A percentile compares a stretch with the other conserved stretches of the same genome.
Evolutionary conservation across 2,113 vertebrate species (phyloP).

Genomic region (Chaenogobius annularis): DNA sequence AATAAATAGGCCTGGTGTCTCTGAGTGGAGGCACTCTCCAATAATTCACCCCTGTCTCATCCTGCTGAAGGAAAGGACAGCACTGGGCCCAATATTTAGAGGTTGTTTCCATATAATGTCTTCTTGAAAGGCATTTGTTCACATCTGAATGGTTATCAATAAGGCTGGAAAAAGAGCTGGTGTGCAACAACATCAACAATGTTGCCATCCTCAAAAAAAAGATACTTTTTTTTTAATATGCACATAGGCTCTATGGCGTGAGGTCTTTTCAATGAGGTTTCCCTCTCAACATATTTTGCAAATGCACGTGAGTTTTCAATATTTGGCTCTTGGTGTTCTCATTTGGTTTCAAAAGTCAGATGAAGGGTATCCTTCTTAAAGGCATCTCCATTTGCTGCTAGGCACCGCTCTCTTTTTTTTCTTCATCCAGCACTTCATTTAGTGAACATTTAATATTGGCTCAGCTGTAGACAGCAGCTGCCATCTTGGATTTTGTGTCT

Average conservation of each 20-base stretch:
- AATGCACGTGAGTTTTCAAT: slow-evolving; percentile 38
- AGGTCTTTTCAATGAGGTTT: slow-evolving; percentile 46
- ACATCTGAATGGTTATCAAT: slow-evolving; percentile 55
- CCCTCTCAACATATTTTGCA: slow-evolving; percentile 44
- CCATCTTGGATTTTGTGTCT: slow-evolving; percentile 51
- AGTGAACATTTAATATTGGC: slow-evolving; percentile 57
- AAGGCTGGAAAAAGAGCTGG: slow-evolving; percentile 39
- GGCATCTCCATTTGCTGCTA: slow-evolving; percentile 19
- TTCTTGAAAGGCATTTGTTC: slow-evolving; percentile 60
- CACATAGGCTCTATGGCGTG: slow-evolving; percentile 47
- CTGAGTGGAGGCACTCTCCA: slow-evolving; percentile 73
- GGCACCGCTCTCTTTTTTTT: slow-evolving; percentile 16
- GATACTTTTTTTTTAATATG: slow-evolving; percentile 35
- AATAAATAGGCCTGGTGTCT: slow-evolving; percentile 76
- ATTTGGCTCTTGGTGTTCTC: slow-evolving; percentile 38
- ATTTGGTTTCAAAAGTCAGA: slow-evolving; percentile 43
- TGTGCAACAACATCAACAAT: slow-evolving; percentile 46
- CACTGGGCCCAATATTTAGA: slow-evolving; percentile 70
- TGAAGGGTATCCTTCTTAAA: slow-evolving; percentile 27
- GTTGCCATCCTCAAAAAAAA: slow-evolving; percentile 51
- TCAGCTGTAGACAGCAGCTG: slow-evolving; percentile 63
- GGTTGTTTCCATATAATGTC: slow-evolving; percentile 62
- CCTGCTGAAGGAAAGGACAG: slow-evolving; percentile 55
- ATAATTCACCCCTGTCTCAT: slow-evolving; percentile 62
- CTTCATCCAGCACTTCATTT: slow-evolving; percentile 30